Conservation (phyloP, 1,140 invertebrate species). For the Colletes latitarsis region DNA sequence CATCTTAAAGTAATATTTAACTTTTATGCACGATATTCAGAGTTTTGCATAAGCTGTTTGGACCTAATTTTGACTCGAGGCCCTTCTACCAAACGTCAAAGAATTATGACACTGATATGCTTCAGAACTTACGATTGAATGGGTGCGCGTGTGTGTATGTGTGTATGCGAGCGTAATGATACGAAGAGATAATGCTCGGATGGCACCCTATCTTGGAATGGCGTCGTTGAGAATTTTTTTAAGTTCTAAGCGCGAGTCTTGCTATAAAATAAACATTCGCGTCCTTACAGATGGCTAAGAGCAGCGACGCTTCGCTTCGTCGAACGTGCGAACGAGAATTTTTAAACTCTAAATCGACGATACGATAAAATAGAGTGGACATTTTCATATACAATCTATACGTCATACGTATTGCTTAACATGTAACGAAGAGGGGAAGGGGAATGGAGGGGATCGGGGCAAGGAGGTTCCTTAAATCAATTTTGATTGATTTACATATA, state of each 20-base stretch:
- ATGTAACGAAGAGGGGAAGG: slow-evolving; percentile 31
- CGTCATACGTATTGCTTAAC: slow-evolving; percentile 59
- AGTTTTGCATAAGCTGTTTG: no score
- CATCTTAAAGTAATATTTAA: no score
- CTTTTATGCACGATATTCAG: no score
- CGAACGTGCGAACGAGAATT: slow-evolving; percentile 44
- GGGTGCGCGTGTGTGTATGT: not conserved
- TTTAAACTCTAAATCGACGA: slow-evolving; percentile 47
- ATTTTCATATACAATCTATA: slow-evolving; percentile 56
- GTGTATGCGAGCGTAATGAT: slow-evolving; percentile 17
- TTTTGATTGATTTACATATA: slow-evolving; percentile 73
- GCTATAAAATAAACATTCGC: slow-evolving; percentile 18
- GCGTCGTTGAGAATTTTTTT: slow-evolving; percentile 18
- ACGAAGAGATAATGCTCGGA: slow-evolving; percentile 32
- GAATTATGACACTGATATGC: not conserved
- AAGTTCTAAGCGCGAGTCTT: slow-evolving; percentile 11
- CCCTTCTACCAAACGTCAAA: no score
- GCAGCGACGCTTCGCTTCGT: not conserved
- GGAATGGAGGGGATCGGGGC: no score
- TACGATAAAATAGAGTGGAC: slow-evolving; percentile 38
- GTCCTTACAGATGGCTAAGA: not conserved
- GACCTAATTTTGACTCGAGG: no score
- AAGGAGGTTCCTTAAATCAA: slow-evolving; percentile 66
- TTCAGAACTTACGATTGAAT: not conserved
- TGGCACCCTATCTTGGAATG: slow-evolving; percentile 51